A percentile compares a stretch with the other conserved stretches of the same genome.
phyloP scores from a whole-genome alignment of 2,888 invertebrate genomes.

The Capitulum mitella region DNA sequence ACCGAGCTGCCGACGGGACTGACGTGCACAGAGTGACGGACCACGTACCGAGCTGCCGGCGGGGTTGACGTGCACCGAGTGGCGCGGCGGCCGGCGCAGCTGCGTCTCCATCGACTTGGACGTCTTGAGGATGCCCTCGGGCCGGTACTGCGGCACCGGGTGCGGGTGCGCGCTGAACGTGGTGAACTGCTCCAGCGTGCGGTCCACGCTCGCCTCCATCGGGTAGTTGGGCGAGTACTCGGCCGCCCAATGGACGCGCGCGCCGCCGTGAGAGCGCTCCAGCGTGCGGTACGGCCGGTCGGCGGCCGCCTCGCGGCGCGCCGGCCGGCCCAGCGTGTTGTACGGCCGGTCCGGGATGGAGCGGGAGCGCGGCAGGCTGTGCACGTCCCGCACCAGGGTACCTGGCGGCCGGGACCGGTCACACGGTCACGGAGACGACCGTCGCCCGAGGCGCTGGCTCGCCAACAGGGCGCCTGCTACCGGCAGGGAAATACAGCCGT shows the following conservation, averaged over 20 bases:
- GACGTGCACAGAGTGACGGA: neutral
- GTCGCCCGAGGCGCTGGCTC: too few species aligned
- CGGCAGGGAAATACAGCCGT: too few species aligned
- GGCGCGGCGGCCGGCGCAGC: conserved; percentile 22
- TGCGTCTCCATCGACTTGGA: conserved; percentile 22
- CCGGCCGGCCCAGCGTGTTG: conserved; percentile 12
- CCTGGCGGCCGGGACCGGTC: neutral
- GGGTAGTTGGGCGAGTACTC: conserved; percentile 6
- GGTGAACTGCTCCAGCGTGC: conserved; percentile 22
- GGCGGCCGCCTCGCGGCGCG: conserved; percentile 11
- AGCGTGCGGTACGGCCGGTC: conserved; percentile 23
- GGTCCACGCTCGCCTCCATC: conserved; percentile 21
- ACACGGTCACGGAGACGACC: neutral
- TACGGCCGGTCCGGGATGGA: conserved; percentile 18
- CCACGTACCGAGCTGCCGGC: neutral
- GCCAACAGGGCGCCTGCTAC: too few species aligned
- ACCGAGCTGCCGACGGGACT: conserved; percentile 6
- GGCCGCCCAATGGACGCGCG: conserved; percentile 25
- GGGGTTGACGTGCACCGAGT: conserved; percentile 6
- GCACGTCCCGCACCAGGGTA: conserved; percentile 9
- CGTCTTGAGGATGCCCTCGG: conserved; percentile 25
- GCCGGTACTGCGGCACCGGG: conserved; percentile 11
- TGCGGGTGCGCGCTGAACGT: conserved; percentile 21
- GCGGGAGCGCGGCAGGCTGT: conserved; percentile 18
- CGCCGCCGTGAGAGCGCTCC: conserved; percentile 23